A percentile compares a stretch with the other conserved stretches of the same genome.
phyloP scores from a whole-genome alignment of 2,797 vertebrate species.

The Hydrophis major region DNA sequence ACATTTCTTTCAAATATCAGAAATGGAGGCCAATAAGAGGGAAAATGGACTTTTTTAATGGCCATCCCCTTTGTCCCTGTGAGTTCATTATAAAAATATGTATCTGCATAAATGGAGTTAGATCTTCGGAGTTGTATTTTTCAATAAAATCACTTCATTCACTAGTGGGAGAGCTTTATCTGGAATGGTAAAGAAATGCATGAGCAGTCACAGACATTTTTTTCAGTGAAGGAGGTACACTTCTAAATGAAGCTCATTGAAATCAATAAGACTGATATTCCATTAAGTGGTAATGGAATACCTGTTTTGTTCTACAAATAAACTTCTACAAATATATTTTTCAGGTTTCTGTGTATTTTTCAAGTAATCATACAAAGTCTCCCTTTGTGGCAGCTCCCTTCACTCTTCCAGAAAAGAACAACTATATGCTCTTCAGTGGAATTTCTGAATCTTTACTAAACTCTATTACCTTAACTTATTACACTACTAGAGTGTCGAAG shows the following conservation, averaged over 20 bases:
- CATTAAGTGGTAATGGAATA: neutral
- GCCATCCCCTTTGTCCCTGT: neutral
- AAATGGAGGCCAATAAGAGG: neutral
- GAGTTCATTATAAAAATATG: neutral
- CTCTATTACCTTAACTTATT: constrained; percentile 82
- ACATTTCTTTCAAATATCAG: neutral
- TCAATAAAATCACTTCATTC: neutral
- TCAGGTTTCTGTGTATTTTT: constrained; percentile 61
- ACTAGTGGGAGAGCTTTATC: neutral
- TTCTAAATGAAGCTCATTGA: neutral
- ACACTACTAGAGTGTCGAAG: constrained; percentile 73
- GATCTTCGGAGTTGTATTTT: neutral
- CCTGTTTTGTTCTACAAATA: neutral
- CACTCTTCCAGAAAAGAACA: constrained; percentile 62
- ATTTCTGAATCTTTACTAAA: constrained; percentile 78
- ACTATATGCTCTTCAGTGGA: constrained; percentile 80
- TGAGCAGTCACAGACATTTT: neutral
- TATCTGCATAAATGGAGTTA: neutral
- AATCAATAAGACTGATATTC: neutral
- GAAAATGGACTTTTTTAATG: neutral
- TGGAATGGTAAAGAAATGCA: neutral
- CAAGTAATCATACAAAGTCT: constrained; percentile 60
- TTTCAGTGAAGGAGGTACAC: neutral
- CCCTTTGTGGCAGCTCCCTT: constrained; percentile 74
- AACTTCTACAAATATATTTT: constrained; percentile 22